phyloP scores from a whole-genome alignment of 2,113 vertebrate species.

The Pedionomus torquatus region DNA sequence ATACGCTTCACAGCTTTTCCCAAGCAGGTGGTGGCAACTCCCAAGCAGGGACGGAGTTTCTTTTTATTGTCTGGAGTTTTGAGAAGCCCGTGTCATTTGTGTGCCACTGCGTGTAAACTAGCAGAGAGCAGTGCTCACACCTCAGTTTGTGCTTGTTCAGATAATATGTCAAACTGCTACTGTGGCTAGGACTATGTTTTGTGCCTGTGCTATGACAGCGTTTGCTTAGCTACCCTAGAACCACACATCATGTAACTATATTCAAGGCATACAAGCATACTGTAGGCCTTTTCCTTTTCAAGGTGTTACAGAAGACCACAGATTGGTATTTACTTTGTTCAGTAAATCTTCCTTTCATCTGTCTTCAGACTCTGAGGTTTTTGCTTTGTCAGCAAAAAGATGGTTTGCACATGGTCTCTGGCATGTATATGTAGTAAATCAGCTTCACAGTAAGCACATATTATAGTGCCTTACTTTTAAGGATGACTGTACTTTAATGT shows the following conservation, averaged over 20 bases:
- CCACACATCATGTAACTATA: not conserved
- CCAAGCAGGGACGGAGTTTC: not conserved
- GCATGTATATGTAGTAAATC: not conserved
- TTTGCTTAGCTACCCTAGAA: not conserved
- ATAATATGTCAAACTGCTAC: rapidly evolving
- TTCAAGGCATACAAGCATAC: not conserved
- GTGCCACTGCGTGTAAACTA: rapidly evolving
- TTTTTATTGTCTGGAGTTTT: not conserved
- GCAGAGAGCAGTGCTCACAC: not conserved
- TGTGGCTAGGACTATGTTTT: not conserved
- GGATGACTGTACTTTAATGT: not conserved
- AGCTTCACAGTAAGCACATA: not conserved
- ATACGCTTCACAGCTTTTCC: not conserved
- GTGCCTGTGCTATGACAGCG: not conserved
- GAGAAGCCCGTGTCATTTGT: not conserved
- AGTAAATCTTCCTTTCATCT: not conserved
- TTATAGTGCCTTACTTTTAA: not conserved
- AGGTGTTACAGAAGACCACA: not conserved
- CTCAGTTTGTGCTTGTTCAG: not conserved
- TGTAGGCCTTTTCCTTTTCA: not conserved
- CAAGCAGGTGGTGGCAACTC: not conserved
- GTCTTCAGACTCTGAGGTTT: not conserved
- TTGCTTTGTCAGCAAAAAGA: not conserved
- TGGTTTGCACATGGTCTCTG: not conserved
- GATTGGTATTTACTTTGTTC: slow-evolving; percentile 2